Evolutionary conservation across 2,888 invertebrate genomes (phyloP).

Genomic region (Pilophorus perplexus): DNA sequence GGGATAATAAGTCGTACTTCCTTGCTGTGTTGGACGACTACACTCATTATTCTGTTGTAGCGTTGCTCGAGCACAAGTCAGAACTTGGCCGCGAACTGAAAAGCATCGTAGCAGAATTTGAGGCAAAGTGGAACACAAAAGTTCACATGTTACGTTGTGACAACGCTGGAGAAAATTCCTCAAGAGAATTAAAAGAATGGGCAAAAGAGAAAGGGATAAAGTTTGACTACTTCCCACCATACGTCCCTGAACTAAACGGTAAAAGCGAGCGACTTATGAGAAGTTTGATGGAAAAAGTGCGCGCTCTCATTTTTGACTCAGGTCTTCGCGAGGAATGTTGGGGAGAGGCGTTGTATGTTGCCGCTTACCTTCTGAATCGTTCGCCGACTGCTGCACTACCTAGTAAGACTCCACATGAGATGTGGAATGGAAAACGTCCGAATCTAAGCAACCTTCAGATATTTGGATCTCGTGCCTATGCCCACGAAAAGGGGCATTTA

Average conservation of each 20-base stretch:
- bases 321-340: neutral
- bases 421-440: neutral
- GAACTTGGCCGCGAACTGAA: neutral
- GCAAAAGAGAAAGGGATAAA: neutral
- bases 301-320: conserved; percentile 4
- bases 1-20: neutral
- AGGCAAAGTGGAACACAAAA: conserved; percentile 2
- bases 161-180: conserved; percentile 8
- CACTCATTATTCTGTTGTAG: neutral
- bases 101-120: conserved; percentile 7
- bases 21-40: neutral
- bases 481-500: neutral
- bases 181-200: neutral
- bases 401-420: conserved; percentile 10
- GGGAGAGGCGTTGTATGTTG: conserved; percentile 14
- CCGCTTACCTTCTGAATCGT: neutral
- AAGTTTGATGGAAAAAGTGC: conserved; percentile 7
- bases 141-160: neutral
- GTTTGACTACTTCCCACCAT: conserved; percentile 9
- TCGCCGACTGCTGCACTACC: neutral
- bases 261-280: conserved; percentile 3
- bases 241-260: conserved; percentile 7
- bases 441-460: neutral
- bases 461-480: conserved; percentile 7
- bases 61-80: neutral